phyloP scores from a whole-genome alignment of 2,797 vertebrate species.

The Pseudotriccus pelzelni region DNA sequence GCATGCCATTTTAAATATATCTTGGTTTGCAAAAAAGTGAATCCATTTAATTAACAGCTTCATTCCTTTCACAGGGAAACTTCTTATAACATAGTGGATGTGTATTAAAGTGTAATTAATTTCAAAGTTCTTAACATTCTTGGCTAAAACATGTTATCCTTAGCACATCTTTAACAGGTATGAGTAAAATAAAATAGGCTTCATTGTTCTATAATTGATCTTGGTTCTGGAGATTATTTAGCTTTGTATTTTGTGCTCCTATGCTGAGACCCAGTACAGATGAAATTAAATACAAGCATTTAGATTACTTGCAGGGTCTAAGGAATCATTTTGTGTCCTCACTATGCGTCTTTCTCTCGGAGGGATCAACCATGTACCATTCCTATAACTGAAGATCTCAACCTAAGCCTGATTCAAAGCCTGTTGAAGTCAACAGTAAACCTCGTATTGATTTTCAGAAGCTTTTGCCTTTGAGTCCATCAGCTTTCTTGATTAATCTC shows the following conservation, averaged over 20 bases:
- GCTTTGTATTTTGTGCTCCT: background rate
- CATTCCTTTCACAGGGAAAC: conserved; percentile 49
- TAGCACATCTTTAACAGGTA: background rate
- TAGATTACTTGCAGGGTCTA: background rate
- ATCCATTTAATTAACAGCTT: conserved; percentile 39
- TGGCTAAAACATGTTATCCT: background rate
- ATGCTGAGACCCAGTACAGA: background rate
- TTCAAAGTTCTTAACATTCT: background rate
- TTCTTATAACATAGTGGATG: background rate
- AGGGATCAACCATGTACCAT: background rate
- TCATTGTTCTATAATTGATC: background rate
- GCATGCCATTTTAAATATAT: conserved; percentile 44
- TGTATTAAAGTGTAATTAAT: background rate
- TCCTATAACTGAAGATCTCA: background rate
- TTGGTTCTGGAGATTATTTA: background rate
- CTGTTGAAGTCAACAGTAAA: conserved; percentile 9
- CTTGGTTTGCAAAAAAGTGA: conserved; percentile 37
- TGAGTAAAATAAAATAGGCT: background rate
- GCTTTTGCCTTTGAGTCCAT: background rate
- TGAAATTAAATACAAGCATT: background rate
- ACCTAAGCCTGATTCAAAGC: background rate
- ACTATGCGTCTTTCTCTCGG: background rate
- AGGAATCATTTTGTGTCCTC: background rate
- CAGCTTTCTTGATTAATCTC: background rate
- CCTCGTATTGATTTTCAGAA: conserved; percentile 22